A percentile compares a stretch with the other conserved stretches of the same genome.
phyloP scores from a whole-genome alignment of 92 coral and sea anemone species.

The Actinernus sp. region DNA sequence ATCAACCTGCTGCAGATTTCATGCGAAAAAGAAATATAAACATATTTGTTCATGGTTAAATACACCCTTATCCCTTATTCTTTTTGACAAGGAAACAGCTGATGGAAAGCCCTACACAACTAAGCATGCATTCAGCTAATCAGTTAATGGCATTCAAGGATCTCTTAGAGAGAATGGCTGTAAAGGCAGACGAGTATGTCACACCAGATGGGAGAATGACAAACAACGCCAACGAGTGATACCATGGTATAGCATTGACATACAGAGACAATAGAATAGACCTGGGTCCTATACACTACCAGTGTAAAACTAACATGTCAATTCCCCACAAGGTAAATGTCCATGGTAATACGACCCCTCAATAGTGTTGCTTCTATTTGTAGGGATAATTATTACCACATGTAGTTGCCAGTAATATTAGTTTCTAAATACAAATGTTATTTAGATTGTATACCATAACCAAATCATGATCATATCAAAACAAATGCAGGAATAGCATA shows the following conservation, averaged over 20 bases:
- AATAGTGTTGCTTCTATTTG: too few relatives aligned
- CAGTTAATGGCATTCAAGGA: constrained; percentile 40
- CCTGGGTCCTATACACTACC: constrained; percentile 22
- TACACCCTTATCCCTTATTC: constrained; percentile 3
- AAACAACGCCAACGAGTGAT: constrained; percentile 32
- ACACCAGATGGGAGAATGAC: constrained; percentile 23
- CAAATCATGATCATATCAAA: too few relatives aligned
- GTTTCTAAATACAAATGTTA: too few relatives aligned
- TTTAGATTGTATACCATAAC: too few relatives aligned
- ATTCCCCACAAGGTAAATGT: constrained; percentile 42
- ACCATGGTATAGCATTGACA: constrained; percentile 40
- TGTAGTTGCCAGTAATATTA: too few relatives aligned
- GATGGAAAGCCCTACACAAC: constrained; percentile 43
- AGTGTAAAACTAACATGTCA: constrained; percentile 49
- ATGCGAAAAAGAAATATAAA: neutral
- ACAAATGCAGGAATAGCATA: too few relatives aligned
- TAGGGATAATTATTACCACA: too few relatives aligned
- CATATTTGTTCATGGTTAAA: neutral
- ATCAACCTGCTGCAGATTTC: neutral
- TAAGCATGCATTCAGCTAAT: constrained; percentile 41
- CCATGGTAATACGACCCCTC: too few relatives aligned
- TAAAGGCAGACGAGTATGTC: constrained; percentile 45
- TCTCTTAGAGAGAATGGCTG: constrained; percentile 40
- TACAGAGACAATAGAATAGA: constrained; percentile 59
- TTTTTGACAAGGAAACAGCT: constrained; percentile 2